Conservation (phyloP, 2,888 invertebrate species). For the Chrysomela aeneicollis region DNA sequence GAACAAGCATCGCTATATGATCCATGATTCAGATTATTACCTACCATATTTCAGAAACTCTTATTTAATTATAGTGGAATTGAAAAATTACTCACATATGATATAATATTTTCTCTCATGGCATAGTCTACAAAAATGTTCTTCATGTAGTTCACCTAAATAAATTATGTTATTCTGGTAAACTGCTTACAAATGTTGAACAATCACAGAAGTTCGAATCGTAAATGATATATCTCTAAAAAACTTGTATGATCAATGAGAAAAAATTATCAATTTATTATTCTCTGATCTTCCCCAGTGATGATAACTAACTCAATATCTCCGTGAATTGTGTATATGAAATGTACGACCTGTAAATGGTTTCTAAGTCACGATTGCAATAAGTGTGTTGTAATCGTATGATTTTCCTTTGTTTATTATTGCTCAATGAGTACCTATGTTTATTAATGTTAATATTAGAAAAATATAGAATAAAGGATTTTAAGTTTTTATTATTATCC, state of each 20-base stretch:
- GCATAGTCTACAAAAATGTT: no score
- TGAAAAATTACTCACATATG: no score
- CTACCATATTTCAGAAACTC: no score
- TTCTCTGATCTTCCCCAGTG: constrained; percentile 2
- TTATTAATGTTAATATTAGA: constrained; percentile 56
- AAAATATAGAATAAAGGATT: constrained; percentile 55
- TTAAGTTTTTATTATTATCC: constrained; percentile 56
- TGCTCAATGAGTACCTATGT: constrained; percentile 52
- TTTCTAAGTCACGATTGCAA: constrained; percentile 46
- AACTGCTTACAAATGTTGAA: no score
- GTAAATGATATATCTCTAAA: neutral
- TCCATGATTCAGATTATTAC: no score
- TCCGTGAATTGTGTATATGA: constrained; percentile 38
- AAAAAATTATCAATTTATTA: constrained; percentile 1
- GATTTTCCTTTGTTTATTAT: constrained; percentile 41
- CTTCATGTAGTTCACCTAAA: no score
- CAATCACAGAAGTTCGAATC: no score
- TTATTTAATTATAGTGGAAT: no score
- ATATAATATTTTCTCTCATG: no score
- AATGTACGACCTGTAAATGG: constrained; percentile 43
- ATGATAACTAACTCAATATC: constrained; percentile 12
- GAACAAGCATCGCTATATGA: no score
- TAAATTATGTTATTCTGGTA: no score
- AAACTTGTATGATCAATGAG: constrained; percentile 20
- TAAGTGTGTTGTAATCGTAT: constrained; percentile 45